phyloP scores from a whole-genome alignment of 2,888 invertebrate species.

The Cephonodes hylas region DNA sequence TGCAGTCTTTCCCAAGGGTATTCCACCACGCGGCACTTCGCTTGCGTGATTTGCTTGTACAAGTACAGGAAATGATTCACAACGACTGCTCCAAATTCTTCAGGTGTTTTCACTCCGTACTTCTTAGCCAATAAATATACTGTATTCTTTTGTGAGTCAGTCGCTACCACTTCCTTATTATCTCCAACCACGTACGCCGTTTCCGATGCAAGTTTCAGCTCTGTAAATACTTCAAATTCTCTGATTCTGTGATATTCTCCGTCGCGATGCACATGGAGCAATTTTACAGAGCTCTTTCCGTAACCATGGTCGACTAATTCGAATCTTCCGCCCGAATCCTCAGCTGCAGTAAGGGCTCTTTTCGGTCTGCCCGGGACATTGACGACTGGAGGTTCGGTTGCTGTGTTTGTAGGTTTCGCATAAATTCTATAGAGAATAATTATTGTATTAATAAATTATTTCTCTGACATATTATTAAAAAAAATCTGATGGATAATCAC shows the following conservation, averaged over 20 bases:
- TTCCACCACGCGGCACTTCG: slow-evolving; percentile 85
- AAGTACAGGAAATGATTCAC: slow-evolving; percentile 87
- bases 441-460: slow-evolving; percentile 12
- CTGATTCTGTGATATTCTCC: slow-evolving; percentile 85
- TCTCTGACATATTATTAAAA: no score
- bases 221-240: slow-evolving; percentile 87
- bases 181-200: slow-evolving; percentile 88
- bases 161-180: slow-evolving; percentile 90
- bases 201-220: slow-evolving; percentile 85
- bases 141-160: slow-evolving; percentile 92
- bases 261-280: slow-evolving; percentile 86
- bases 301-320: slow-evolving; percentile 85
- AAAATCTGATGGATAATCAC: no score
- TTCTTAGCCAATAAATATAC: slow-evolving; percentile 90
- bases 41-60: slow-evolving; percentile 88
- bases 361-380: slow-evolving; percentile 27
- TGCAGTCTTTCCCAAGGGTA: slow-evolving; percentile 89
- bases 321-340: slow-evolving; percentile 77
- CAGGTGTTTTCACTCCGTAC: slow-evolving; percentile 87
- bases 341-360: slow-evolving; percentile 57
- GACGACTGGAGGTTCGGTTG: slow-evolving; percentile 41
- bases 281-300: slow-evolving; percentile 88
- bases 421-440: slow-evolving; percentile 67
- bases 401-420: slow-evolving; percentile 73
- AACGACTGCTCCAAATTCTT: slow-evolving; percentile 88